phyloP scores from a whole-genome alignment of 2,888 invertebrate genomes.

The Eupithecia insigniata region DNA sequence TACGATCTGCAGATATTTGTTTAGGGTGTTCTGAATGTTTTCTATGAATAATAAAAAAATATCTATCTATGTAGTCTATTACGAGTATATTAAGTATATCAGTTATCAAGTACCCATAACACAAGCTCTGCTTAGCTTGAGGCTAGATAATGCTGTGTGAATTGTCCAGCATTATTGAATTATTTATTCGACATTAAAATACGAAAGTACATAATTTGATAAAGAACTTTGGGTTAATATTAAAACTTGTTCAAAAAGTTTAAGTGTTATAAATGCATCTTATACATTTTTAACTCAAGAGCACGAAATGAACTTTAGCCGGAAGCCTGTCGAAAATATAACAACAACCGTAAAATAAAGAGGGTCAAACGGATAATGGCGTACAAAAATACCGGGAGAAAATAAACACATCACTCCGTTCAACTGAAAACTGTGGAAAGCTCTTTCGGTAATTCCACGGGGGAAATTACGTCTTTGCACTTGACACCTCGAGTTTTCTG shows the following conservation, averaged over 20 bases:
- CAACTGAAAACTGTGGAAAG: constrained; percentile 22
- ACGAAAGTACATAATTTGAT: background rate
- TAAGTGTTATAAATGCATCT: no score
- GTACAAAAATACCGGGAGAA: constrained; percentile 18
- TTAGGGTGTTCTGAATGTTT: no score
- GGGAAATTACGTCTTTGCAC: constrained; percentile 29
- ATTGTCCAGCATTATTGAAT: no score
- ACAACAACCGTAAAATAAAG: constrained; percentile 5
- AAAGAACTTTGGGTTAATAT: background rate
- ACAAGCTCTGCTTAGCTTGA: no score
- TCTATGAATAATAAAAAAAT: no score
- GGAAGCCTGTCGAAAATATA: background rate
- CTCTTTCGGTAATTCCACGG: constrained; percentile 27
- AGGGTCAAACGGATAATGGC: constrained; percentile 5
- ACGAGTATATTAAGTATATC: no score
- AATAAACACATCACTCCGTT: constrained; percentile 20
- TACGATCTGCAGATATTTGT: no score
- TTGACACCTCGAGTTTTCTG: constrained; percentile 32
- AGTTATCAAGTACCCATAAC: no score
- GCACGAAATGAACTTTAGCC: background rate
- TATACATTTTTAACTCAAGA: background rate
- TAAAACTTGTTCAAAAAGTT: background rate
- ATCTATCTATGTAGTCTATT: no score
- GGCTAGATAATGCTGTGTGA: no score
- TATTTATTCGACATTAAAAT: background rate